Evolutionary conservation across 2,888 invertebrate species (phyloP).

Genomic region (Pterostichus madidus): DNA sequence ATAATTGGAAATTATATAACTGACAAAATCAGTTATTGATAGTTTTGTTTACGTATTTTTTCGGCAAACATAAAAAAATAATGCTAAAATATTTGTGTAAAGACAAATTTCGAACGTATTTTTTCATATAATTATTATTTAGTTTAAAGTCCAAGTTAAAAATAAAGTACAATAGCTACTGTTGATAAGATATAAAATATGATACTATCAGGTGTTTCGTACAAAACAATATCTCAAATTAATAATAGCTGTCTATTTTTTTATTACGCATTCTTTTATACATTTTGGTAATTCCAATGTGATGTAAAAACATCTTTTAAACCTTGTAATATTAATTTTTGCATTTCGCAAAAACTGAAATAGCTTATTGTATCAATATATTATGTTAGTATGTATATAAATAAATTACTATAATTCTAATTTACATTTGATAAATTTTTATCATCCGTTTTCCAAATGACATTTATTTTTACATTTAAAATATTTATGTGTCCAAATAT

Average conservation of each 20-base stretch:
- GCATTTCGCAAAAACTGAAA: constrained; percentile 13
- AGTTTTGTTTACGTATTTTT: not conserved
- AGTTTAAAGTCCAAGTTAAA: constrained; percentile 24
- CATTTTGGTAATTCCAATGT: constrained; percentile 5
- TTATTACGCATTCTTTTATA: constrained; percentile 20
- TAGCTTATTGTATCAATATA: constrained; percentile 50
- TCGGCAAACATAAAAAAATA: not conserved
- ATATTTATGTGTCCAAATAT: constrained; percentile 73
- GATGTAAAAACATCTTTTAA: constrained; percentile 8
- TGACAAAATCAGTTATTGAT: not conserved
- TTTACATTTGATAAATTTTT: not conserved
- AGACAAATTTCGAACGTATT: not conserved
- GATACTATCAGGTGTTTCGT: not conserved
- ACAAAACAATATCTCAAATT: constrained; percentile 8
- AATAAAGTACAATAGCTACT: constrained; percentile 14
- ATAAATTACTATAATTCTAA: not conserved
- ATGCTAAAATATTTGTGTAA: constrained; percentile 3
- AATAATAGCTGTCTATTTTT: constrained; percentile 2
- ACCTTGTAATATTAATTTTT: constrained; percentile 6
- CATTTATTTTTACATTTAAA: constrained; percentile 72
- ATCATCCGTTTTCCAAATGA: constrained; percentile 43
- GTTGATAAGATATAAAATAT: constrained; percentile 5
- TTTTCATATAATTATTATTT: not conserved
- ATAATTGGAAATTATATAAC: too few species aligned
- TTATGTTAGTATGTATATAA: constrained; percentile 5